A percentile compares a stretch with the other conserved stretches of the same genome.
phyloP scores from a whole-genome alignment of 2,113 vertebrate species.

The Coreoperca whiteheadi region DNA sequence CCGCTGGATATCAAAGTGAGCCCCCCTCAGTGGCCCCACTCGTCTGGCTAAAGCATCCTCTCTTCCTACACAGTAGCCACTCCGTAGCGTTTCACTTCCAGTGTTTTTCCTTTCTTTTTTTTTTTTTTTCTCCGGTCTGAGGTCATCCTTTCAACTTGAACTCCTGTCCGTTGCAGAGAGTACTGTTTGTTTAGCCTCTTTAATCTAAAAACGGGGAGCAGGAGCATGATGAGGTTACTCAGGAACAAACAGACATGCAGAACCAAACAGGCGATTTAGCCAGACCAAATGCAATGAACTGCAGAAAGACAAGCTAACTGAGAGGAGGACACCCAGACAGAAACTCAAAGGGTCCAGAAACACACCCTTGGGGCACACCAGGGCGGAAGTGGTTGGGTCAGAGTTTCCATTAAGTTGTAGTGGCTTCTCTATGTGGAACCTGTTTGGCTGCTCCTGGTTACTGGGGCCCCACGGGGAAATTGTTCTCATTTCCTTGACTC shows the following conservation, averaged over 20 bases:
- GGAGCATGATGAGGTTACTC: slow-evolving; percentile 11
- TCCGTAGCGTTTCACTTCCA: slow-evolving; percentile 33
- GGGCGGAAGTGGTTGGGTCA: slow-evolving; percentile 60
- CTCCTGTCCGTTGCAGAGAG: background rate
- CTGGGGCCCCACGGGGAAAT: slow-evolving; percentile 69
- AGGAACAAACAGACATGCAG: background rate
- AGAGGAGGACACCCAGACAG: slow-evolving; percentile 39
- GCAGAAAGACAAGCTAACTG: slow-evolving; percentile 4
- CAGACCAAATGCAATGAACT: slow-evolving; percentile 11
- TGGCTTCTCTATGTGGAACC: slow-evolving; percentile 53
- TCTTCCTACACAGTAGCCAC: slow-evolving; percentile 49
- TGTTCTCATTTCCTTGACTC: slow-evolving; percentile 79
- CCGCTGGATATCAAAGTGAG: slow-evolving; percentile 66
- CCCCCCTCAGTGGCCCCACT: slow-evolving; percentile 60
- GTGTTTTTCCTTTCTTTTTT: background rate
- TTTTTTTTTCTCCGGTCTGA: slow-evolving; percentile 1
- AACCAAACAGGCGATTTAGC: background rate
- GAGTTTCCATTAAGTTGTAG: slow-evolving; percentile 52
- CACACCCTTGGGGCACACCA: slow-evolving; percentile 56
- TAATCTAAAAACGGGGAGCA: background rate
- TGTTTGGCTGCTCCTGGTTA: slow-evolving; percentile 42
- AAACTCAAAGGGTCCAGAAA: slow-evolving; percentile 35
- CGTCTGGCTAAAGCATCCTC: slow-evolving; percentile 62
- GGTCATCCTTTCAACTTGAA: slow-evolving; percentile 27
- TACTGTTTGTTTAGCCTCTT: slow-evolving; percentile 29